These are phyloP conservation scores for Cottus gobio DNA, from an alignment of 2,113 vertebrate species.

Conservation along the genomic window DNA sequence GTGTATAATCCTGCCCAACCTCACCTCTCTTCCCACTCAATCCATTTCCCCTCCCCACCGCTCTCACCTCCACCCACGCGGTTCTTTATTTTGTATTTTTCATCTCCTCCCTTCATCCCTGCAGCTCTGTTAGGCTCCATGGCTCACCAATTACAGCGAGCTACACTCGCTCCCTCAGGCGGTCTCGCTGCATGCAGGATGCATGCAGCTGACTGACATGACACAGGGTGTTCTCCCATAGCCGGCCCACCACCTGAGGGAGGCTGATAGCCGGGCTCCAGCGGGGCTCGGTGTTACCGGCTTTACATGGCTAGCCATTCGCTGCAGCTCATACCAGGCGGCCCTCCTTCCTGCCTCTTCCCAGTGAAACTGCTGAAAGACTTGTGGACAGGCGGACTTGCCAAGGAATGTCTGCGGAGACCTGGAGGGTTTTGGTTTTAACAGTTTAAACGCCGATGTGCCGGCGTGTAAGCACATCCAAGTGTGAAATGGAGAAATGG, in stretches of 20 bases:
- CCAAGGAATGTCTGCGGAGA: conserved; percentile 7
- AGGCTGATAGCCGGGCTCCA: conserved; percentile 53
- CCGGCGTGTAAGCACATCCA: neutral
- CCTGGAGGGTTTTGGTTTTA: conserved; percentile 20
- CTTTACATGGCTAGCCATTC: conserved; percentile 37
- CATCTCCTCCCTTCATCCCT: conserved; percentile 63
- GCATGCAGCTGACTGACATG: conserved; percentile 55
- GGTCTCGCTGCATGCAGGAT: conserved; percentile 47
- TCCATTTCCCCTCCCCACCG: conserved; percentile 40
- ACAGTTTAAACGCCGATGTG: conserved; percentile 26
- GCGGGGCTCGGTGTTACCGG: conserved; percentile 24
- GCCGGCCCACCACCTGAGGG: conserved; percentile 48
- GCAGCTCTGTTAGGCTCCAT: conserved; percentile 49
- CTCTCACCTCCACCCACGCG: conserved; percentile 57
- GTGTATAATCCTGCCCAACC: conserved; percentile 62
- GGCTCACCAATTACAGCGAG: conserved; percentile 71
- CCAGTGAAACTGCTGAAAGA: conserved; percentile 29
- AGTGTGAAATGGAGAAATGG: conserved; percentile 14
- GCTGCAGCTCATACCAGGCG: conserved; percentile 14
- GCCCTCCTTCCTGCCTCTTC: conserved; percentile 19
- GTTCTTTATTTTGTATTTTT: conserved; percentile 35
- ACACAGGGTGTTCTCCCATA: conserved; percentile 51
- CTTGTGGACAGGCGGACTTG: conserved; percentile 14
- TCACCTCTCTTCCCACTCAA: conserved; percentile 60
- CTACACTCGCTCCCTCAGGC: conserved; percentile 57